Conservation (phyloP, 2,888 invertebrate species). For the Hipparchia semele region DNA sequence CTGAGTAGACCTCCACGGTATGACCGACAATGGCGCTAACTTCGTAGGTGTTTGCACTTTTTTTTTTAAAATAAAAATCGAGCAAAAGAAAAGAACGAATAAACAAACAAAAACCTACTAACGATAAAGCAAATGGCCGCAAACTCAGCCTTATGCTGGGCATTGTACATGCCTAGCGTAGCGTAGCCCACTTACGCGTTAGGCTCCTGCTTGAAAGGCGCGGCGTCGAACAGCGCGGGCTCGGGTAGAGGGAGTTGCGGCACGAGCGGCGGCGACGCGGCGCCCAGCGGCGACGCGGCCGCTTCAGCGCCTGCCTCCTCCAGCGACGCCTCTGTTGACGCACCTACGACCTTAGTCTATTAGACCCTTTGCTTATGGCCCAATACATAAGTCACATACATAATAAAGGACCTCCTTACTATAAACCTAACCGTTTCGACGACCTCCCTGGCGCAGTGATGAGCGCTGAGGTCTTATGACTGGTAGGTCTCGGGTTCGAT, state of each 20-base stretch:
- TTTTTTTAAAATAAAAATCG: too few species aligned
- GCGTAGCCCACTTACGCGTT: conserved; percentile 27
- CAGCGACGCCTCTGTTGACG: conserved; percentile 63
- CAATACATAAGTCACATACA: background rate
- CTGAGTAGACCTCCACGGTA: too few species aligned
- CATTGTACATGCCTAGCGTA: too few species aligned
- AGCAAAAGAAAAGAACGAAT: too few species aligned
- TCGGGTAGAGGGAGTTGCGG: conserved; percentile 54
- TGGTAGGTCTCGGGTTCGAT: too few species aligned
- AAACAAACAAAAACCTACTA: too few species aligned
- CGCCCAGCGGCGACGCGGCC: conserved; percentile 48
- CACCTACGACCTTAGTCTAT: conserved; percentile 53
- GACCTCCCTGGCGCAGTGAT: too few species aligned
- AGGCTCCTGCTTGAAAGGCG: conserved; percentile 76
- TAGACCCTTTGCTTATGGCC: conserved; percentile 6
- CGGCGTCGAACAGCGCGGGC: conserved; percentile 54
- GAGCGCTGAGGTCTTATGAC: too few species aligned
- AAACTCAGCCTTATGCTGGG: too few species aligned
- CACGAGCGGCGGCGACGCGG: conserved; percentile 60
- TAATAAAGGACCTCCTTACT: background rate
- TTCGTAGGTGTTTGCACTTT: background rate
- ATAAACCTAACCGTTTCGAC: conserved; percentile 83
- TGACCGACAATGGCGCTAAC: background rate
- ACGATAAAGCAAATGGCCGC: too few species aligned
- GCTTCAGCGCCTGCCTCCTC: conserved; percentile 49